Conservation (phyloP, 2,113 vertebrate species). For the Enhydra lutris region DNA sequence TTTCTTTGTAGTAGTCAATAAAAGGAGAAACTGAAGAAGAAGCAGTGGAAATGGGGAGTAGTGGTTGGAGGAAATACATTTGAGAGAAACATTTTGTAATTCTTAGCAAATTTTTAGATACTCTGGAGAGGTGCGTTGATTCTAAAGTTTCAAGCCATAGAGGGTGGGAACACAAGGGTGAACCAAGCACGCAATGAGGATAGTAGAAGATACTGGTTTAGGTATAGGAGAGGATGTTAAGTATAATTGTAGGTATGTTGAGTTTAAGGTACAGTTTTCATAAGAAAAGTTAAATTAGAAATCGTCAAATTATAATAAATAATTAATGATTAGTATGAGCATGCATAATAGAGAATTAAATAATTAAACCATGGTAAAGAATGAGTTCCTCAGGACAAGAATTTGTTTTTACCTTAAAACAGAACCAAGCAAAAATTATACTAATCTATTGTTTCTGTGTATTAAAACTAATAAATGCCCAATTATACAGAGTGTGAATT, state of each 20-base stretch:
- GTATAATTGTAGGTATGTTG: not conserved
- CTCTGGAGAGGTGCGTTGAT: not conserved
- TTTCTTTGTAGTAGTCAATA: not conserved
- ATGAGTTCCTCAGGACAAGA: not conserved
- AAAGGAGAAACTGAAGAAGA: not conserved
- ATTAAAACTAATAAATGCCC: not conserved
- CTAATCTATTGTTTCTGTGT: not conserved
- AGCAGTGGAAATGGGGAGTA: not conserved
- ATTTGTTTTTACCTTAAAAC: slow-evolving; percentile 17
- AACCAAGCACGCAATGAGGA: not conserved
- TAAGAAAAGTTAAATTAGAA: not conserved
- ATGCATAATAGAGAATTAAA: not conserved
- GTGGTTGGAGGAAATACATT: not conserved
- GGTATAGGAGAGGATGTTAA: fast-evolving
- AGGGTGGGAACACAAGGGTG: fast-evolving
- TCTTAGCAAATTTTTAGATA: not conserved
- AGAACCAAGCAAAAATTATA: not conserved
- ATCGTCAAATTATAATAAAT: not conserved
- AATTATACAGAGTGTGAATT: not conserved
- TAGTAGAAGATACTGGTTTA: not conserved
- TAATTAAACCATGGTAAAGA: not conserved
- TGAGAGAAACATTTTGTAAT: not conserved
- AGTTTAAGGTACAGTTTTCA: not conserved
- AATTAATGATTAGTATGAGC: not conserved
- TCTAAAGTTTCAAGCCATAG: not conserved